These are phyloP conservation scores for Tragulus kanchil DNA, from an alignment of 2,113 vertebrate genomes.

Conservation along the genomic window DNA sequence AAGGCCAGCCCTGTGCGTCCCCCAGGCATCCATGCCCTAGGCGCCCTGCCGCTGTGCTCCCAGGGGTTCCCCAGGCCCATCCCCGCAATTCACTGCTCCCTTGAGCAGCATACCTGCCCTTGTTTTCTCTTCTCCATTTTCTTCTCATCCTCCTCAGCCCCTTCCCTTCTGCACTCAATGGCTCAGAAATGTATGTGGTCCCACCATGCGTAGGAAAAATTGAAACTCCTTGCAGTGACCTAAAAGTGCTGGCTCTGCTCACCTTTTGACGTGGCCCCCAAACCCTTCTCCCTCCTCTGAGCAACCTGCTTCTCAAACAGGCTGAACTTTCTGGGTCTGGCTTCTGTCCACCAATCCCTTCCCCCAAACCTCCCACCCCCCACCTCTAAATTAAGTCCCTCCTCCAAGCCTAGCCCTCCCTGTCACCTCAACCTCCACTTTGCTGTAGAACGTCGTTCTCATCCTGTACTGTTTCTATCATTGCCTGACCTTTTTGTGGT, in stretches of 20 bases:
- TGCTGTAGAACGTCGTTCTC: background rate
- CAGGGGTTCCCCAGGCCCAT: accelerated
- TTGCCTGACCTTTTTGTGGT: background rate
- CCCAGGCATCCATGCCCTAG: accelerated
- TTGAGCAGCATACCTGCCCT: background rate
- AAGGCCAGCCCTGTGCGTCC: background rate
- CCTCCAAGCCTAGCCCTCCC: background rate
- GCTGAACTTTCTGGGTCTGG: background rate
- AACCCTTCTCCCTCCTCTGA: background rate
- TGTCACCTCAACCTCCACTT: background rate
- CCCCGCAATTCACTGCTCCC: background rate
- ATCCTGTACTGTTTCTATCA: accelerated
- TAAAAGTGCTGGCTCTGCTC: accelerated
- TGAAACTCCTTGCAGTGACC: background rate
- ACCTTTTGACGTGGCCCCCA: background rate
- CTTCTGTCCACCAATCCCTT: background rate
- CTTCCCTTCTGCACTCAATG: background rate
- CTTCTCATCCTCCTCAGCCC: background rate
- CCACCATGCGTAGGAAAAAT: background rate
- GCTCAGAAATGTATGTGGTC: background rate
- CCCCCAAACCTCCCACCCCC: background rate
- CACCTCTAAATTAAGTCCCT: background rate
- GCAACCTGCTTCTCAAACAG: background rate
- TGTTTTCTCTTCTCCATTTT: background rate
- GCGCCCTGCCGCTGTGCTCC: accelerated